These are phyloP conservation scores for Tenualosa thibaudeaui DNA, from an alignment of 2,797 vertebrate genomes.

Conservation along the genomic window DNA sequence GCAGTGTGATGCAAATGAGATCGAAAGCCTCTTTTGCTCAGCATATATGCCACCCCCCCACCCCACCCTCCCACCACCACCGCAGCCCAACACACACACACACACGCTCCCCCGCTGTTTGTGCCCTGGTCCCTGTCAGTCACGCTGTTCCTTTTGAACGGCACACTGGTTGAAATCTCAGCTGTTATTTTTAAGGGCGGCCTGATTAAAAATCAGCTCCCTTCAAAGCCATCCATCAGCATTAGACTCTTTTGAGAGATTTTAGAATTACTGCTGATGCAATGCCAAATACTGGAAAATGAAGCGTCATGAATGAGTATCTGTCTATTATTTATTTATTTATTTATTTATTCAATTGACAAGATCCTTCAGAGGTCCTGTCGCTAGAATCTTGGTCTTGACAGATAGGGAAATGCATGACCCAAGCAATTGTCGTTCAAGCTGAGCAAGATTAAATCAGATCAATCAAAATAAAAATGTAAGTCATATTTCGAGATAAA, in stretches of 20 bases:
- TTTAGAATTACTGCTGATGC: background rate
- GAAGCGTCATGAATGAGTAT: background rate
- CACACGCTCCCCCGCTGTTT: background rate
- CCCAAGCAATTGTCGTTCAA: constrained; percentile 30
- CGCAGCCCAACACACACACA: too few species aligned
- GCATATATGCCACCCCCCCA: too few species aligned
- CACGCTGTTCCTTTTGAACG: background rate
- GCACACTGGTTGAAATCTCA: background rate
- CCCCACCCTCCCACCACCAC: too few species aligned
- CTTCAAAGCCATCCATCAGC: constrained; percentile 15
- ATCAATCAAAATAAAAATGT: constrained; percentile 44
- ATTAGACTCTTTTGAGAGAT: background rate
- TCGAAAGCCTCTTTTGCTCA: background rate
- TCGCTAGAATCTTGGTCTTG: background rate
- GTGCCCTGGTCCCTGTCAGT: constrained; percentile 1
- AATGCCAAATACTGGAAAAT: background rate
- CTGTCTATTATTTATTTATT: background rate
- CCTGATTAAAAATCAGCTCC: background rate
- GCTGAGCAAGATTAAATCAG: constrained; percentile 37
- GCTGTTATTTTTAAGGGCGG: constrained; percentile 5
- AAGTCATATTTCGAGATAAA: constrained; percentile 38
- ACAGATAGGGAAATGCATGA: constrained; percentile 11
- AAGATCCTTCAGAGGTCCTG: background rate
- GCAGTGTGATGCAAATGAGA: constrained; percentile 22
- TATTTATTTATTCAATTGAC: background rate